Conservation (phyloP, 2,888 invertebrate genomes). For the Calephelis perditalis region DNA sequence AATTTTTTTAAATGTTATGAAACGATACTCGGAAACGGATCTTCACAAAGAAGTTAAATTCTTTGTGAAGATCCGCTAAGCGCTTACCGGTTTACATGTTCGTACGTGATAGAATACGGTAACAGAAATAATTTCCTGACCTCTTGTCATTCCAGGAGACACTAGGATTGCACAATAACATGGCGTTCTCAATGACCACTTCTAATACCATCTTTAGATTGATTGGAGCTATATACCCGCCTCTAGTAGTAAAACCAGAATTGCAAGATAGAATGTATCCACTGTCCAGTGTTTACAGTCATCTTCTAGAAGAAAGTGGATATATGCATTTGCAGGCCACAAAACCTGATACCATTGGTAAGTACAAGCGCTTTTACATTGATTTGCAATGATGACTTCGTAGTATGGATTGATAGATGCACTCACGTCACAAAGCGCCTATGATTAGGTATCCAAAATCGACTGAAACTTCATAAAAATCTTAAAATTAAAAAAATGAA, state of each 20-base stretch:
- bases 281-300: slow-evolving; percentile 30
- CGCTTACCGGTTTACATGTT: too few species aligned
- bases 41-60: too few species aligned
- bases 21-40: too few species aligned
- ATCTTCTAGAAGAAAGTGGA: slow-evolving; percentile 41
- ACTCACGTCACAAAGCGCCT: too few species aligned
- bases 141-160: slow-evolving; percentile 48
- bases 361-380: slow-evolving; percentile 25
- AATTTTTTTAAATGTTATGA: too few species aligned
- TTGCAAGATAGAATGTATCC: slow-evolving; percentile 51
- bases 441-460: too few species aligned
- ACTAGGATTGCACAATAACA: slow-evolving; percentile 79
- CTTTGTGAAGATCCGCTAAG: too few species aligned
- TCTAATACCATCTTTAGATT: slow-evolving; percentile 44
- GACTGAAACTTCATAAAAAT: too few species aligned
- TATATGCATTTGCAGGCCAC: slow-evolving; percentile 86
- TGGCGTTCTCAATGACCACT: slow-evolving; percentile 59
- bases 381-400: too few species aligned
- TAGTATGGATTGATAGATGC: too few species aligned
- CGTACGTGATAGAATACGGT: too few species aligned
- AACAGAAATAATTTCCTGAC: not conserved
- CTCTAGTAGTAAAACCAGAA: slow-evolving; percentile 66
- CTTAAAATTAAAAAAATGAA: too few species aligned
- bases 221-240: slow-evolving; percentile 75
- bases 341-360: slow-evolving; percentile 91